Evolutionary conservation across 2,113 vertebrate species (phyloP).

Genomic region (Crotalus tigris): DNA sequence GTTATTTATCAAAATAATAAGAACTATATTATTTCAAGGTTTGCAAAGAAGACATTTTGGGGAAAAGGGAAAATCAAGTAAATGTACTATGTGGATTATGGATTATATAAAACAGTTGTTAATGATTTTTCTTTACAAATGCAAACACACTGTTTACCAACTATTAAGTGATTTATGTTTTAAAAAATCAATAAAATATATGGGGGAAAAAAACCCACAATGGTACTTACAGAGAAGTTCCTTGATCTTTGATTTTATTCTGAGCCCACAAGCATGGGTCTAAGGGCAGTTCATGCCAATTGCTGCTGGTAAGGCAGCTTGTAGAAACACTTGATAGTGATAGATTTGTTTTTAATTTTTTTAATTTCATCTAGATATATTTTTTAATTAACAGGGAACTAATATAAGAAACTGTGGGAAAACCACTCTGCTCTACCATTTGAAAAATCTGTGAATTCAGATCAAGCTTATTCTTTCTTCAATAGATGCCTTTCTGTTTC

Average conservation of each 20-base stretch:
- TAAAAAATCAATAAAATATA: no score
- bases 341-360: not conserved
- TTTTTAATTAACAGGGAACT: not conserved
- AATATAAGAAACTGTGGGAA: not conserved
- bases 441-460: not conserved
- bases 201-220: not conserved
- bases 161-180: no score
- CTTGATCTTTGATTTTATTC: not conserved
- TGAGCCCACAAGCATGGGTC: not conserved
- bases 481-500: not conserved
- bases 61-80: no score
- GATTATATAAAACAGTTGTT: no score
- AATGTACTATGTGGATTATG: no score
- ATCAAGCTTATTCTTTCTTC: not conserved
- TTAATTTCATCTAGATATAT: not conserved
- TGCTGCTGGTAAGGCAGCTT: not conserved
- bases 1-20: no score
- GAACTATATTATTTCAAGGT: no score
- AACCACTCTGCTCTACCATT: not conserved
- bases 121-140: no score
- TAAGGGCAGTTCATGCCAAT: not conserved
- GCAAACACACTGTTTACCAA: no score
- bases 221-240: not conserved
- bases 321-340: not conserved
- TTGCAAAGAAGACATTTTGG: no score